Base-by-base conservation (phyloP, 2,888 invertebrate species). In the Invenusta paracnida region DNA sequence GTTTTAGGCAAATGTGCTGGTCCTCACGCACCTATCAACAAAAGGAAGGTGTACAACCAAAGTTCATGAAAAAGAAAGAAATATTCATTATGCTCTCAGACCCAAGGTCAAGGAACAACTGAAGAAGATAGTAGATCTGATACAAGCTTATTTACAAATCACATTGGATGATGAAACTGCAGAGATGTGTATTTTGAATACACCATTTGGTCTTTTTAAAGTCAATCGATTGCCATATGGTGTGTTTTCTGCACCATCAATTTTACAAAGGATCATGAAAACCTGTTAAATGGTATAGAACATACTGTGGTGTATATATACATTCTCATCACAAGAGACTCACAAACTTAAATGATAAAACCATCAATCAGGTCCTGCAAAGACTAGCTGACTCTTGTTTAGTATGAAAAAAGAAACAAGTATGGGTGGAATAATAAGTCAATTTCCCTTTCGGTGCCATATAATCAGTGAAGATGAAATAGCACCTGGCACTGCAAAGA, bases 171-270 rank as follows among this genome's bases (percentile, higher is more conserved):
- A 79, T 25, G 79, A 79, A 2, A 79, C 23, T 79, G 23, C 5
- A n/a, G n/a, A 79, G 27, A n/a, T 79, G 23, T 79, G 79, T 79
- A 79, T n/a, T 2, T 5, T 79, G 79, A 79, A 79, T n/a, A 79
- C 79, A 11, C 79, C 23, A 25, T 79, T 79, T n/a, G 5, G 79
- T 11, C n/a, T 79, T n/a, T n/a, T 79, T 79, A n/a, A 23, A n/a
- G 79, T 79, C 79, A 79, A 79, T 5, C 5, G 79, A 79, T 79
- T 79, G 23, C 79, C 79, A 5, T 79, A 79, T 27, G 79, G 79
- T 5, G 27, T 79, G 23, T 25, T n/a, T 11, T 79, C 79, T 2
- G 79, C 79, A 79, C n/a, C 79, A 79, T 11, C 79, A 79, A 79
- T 79, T n/a, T 79, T 79, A 2, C 79, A 79, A 79, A 79, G 23